phyloP scores from a whole-genome alignment of 2,888 invertebrate genomes.

The Trichopoda pennipes region DNA sequence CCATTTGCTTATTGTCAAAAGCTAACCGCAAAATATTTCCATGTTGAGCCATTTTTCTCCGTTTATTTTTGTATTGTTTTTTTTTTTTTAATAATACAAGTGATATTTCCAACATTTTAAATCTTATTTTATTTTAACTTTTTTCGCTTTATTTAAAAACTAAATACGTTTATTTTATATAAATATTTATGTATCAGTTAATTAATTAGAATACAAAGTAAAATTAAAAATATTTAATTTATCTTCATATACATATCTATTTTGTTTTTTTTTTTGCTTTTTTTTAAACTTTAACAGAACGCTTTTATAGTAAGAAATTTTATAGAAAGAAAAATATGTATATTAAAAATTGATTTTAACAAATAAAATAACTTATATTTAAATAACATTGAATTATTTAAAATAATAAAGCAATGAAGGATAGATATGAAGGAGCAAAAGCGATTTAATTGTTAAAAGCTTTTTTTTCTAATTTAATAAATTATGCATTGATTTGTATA shows the following conservation, averaged over 20 bases:
- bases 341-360: conserved; percentile 3
- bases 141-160: conserved; percentile 39
- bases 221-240: conserved; percentile 35
- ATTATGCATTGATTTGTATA: conserved; percentile 7
- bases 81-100: too few species aligned
- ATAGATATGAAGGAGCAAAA: conserved; percentile 3
- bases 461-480: neutral
- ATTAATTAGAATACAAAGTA: conserved; percentile 46
- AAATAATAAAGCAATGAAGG: neutral
- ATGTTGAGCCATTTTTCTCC: too few species aligned
- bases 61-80: too few species aligned
- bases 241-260: neutral
- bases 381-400: neutral
- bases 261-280: conserved; percentile 1
- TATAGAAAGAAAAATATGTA: neutral
- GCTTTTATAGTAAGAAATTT: conserved; percentile 9
- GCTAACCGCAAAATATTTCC: too few species aligned
- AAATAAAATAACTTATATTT: neutral
- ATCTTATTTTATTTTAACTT: conserved; percentile 53
- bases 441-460: conserved; percentile 23
- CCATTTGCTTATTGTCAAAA: too few species aligned
- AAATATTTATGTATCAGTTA: conserved; percentile 11
- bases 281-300: conserved; percentile 23
- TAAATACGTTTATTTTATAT: conserved; percentile 42
- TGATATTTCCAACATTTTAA: conserved; percentile 26